Conservation (phyloP, 2,888 invertebrate species). For the Ichneumoninae sp. region DNA sequence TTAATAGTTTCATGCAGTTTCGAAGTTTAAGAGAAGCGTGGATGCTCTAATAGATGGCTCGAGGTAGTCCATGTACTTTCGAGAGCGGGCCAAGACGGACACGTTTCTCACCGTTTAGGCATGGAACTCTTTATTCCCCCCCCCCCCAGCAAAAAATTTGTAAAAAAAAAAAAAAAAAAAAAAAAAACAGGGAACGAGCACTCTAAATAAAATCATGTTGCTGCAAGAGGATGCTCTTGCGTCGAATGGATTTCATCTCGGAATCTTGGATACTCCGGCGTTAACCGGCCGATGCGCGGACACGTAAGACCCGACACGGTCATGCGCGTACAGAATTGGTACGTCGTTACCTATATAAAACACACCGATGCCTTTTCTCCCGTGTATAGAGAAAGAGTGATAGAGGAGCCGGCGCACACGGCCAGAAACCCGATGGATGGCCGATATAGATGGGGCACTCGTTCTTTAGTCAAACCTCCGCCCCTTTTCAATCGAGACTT, state of each 20-base stretch:
- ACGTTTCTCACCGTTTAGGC: neutral
- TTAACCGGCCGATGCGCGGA: neutral
- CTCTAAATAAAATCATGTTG: too few species aligned
- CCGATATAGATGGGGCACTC: constrained; percentile 81
- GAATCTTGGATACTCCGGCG: neutral
- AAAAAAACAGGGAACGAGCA: too few species aligned
- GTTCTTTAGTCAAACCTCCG: constrained; percentile 84
- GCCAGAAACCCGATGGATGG: constrained; percentile 71
- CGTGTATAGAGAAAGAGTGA: constrained; percentile 43
- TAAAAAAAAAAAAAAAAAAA: too few species aligned
- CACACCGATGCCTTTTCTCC: constrained; percentile 17
- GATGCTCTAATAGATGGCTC: neutral
- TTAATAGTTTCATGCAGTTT: constrained; percentile 51
- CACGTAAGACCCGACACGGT: constrained; percentile 4
- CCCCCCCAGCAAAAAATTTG: too few species aligned
- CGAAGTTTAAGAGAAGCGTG: constrained; percentile 40
- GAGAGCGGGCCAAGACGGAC: neutral
- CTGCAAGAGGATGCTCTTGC: too few species aligned
- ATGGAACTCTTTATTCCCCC: neutral
- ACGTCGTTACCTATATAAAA: constrained; percentile 19
- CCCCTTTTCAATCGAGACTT: constrained; percentile 84
- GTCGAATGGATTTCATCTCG: constrained; percentile 3
- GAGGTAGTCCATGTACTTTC: constrained; percentile 32
- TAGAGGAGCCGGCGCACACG: constrained; percentile 26
- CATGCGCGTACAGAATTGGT: constrained; percentile 13